Percentiles rank a stretch among this genome's conserved stretches.
phyloP scores from a whole-genome alignment of 2,113 vertebrate species.

The Copsychus sechellarum region DNA sequence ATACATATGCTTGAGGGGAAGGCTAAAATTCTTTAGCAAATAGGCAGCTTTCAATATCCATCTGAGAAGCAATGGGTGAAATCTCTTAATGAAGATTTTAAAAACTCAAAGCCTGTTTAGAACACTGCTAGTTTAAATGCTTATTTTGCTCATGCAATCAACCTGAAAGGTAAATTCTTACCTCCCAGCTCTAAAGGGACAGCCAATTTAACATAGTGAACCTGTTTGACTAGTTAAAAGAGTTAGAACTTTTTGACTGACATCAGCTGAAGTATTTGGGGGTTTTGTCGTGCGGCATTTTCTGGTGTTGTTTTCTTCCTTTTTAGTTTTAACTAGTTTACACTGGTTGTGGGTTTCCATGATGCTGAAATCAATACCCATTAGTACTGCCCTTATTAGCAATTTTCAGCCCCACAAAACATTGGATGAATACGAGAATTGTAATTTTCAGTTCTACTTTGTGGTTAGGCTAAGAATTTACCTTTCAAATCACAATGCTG shows the following conservation, averaged over 20 bases:
- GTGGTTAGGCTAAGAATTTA: constrained; percentile 1
- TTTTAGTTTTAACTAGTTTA: not conserved
- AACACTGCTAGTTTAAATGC: constrained; percentile 22
- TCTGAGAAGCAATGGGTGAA: not conserved
- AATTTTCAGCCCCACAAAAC: not conserved
- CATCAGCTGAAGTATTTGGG: not conserved
- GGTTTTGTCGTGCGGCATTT: not conserved
- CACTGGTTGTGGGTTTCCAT: not conserved
- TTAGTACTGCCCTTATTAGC: not conserved
- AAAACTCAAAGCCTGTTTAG: not conserved
- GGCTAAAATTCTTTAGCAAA: constrained; percentile 41
- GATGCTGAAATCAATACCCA: not conserved
- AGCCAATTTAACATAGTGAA: not conserved
- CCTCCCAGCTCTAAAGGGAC: not conserved
- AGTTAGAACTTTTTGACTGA: not conserved
- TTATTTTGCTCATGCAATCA: not conserved
- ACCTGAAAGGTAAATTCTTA: constrained; percentile 22
- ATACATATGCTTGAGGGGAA: not conserved
- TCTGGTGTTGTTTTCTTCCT: not conserved
- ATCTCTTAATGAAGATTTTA: not conserved
- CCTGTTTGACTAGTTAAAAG: not conserved
- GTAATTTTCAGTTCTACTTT: not conserved
- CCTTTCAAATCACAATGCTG: not conserved
- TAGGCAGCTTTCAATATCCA: constrained; percentile 52
- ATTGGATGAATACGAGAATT: not conserved